phyloP scores from a whole-genome alignment of 2,888 invertebrate species.

The Pterostichus madidus region DNA sequence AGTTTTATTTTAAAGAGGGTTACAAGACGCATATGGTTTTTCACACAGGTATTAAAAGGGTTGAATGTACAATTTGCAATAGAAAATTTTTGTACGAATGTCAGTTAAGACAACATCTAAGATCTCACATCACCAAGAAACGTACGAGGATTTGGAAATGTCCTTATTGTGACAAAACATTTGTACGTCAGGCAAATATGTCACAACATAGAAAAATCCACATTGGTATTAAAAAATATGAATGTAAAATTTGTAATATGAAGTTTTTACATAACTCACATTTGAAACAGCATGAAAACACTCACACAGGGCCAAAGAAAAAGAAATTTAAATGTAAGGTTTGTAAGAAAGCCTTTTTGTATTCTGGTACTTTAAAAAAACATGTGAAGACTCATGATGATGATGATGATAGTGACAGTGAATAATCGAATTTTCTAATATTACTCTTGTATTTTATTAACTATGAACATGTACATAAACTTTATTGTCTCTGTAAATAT shows the following conservation, averaged over 20 bases:
- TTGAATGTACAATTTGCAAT: slow-evolving; percentile 5
- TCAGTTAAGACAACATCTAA: slow-evolving; percentile 17
- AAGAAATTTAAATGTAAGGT: neutral
- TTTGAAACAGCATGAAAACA: neutral
- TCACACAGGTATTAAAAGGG: neutral
- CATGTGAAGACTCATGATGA: neutral
- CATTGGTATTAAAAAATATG: neutral
- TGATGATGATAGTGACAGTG: no score
- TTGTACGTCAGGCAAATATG: neutral
- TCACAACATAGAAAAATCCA: neutral
- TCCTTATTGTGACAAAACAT: neutral
- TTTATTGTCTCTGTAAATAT: no score
- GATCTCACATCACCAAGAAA: neutral
- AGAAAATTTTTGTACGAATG: slow-evolving; percentile 2
- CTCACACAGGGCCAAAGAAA: neutral
- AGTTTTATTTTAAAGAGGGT: neutral
- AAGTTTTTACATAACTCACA: neutral
- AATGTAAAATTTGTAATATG: neutral
- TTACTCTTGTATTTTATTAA: no score
- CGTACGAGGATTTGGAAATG: neutral
- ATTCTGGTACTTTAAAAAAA: neutral
- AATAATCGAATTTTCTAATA: no score
- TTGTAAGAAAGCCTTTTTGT: neutral
- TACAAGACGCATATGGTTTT: neutral
- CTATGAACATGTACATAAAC: no score